A percentile compares a stretch with the other conserved stretches of the same genome.
Evolutionary conservation across 2,888 invertebrate species (phyloP).

Genomic region (Himalopsyche kuldschensis): DNA sequence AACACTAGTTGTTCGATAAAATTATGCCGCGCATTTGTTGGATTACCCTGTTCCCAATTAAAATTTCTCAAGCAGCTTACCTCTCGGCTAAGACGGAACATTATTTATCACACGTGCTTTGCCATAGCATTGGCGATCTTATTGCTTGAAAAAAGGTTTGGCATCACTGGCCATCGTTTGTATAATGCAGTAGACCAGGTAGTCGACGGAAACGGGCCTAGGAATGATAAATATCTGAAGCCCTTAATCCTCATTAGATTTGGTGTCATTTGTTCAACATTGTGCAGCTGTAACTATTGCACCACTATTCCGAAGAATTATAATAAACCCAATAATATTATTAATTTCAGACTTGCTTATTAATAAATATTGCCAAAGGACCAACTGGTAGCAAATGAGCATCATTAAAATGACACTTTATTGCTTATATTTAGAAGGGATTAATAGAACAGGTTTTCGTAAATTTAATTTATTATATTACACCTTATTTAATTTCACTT

Average conservation of each 20-base stretch:
- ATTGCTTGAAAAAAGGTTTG: neutral
- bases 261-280: conserved; percentile 25
- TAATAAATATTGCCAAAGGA: neutral
- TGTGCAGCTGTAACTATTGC: neutral
- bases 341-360: neutral
- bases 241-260: conserved; percentile 30
- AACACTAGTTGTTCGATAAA: too few relatives aligned
- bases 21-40: too few relatives aligned
- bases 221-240: neutral
- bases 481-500: too few relatives aligned
- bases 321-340: neutral
- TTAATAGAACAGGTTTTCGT: neutral
- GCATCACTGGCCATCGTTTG: conserved; percentile 1
- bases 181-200: neutral
- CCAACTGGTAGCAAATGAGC: neutral
- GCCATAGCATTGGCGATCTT: too few relatives aligned
- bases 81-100: too few relatives aligned
- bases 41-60: too few relatives aligned
- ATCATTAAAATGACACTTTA: neutral
- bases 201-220: neutral
- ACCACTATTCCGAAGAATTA: neutral
- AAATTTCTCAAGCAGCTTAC: too few relatives aligned
- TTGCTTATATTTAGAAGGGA: neutral
- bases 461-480: too few relatives aligned
- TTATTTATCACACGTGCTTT: too few relatives aligned